Base-by-base conservation (phyloP, 2,888 invertebrate genomes). In the Paralinhomoeus sp. region DNA sequence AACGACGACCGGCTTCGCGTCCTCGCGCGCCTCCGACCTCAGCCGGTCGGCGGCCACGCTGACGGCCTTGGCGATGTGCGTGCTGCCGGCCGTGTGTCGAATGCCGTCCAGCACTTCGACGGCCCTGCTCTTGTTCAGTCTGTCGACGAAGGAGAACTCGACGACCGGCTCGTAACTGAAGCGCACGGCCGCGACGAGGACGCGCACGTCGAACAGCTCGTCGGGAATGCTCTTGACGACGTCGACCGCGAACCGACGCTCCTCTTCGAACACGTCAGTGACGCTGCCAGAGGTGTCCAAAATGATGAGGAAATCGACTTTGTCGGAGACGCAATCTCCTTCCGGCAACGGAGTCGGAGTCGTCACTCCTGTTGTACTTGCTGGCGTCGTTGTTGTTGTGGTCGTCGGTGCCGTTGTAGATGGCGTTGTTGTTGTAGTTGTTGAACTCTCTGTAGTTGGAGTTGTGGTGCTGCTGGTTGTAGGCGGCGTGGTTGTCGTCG, bases 221-320 rank as follows among this genome's bases (percentile, higher is more conserved):
- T 47, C 45, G 9, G 57, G 54, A 18, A 56, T 24, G 27, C 12
- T 27, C 7, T 49, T 45, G 18, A 52, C 37, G 1, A 54, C 24
- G 40, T 54, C 50, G 3, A 49, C 24, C 2, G 52, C 54, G 1
- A 56, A 33, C 22, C 47, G 39, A 7, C 51, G 47, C 37, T 55
- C 52, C 33, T 50, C 47, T 35, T 48, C 50, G 43, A 54, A 55
- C 36, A 45, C 47, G 34, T 45, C 42, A 38, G 38, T 49, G 18
- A 55, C 48, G 13, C 53, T 53, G 31, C 54, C 54, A 22, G 52
- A 52, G 2, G 54, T 55, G 48, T 55, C 55, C 24, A 55, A 40
- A 5, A 55, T 47, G 21, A 55, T 42, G 45, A 55, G 43, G 18
- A 55, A 42, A 39, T 55, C 55, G 20, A 54, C 46, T 48, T 54